These are phyloP conservation scores for Prietella phreatophila DNA, from an alignment of 2,113 vertebrate genomes.

Conservation along the genomic window DNA sequence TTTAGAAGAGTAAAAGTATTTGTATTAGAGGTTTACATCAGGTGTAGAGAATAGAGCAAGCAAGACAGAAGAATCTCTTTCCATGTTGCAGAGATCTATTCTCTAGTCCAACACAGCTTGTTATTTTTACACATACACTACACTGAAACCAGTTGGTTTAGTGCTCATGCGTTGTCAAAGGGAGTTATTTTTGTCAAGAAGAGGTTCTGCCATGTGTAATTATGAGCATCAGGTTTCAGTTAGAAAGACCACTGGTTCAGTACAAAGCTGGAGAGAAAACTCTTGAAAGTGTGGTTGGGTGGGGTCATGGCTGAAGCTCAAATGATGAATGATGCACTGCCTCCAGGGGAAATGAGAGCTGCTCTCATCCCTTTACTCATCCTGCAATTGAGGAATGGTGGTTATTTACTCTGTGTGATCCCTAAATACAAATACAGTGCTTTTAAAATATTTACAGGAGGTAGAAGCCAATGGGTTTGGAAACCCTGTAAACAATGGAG, in stretches of 20 bases:
- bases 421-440: neutral
- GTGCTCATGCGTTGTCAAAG: slow-evolving; percentile 26
- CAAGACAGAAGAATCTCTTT: neutral
- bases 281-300: slow-evolving; percentile 66
- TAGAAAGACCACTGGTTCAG: slow-evolving; percentile 67
- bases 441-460: slow-evolving; percentile 15
- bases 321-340: slow-evolving; percentile 46
- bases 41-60: neutral
- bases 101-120: neutral
- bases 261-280: slow-evolving; percentile 60
- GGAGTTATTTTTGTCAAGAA: slow-evolving; percentile 51
- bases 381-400: neutral
- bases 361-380: slow-evolving; percentile 1
- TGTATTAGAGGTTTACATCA: neutral
- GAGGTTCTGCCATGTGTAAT: slow-evolving; percentile 58
- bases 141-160: slow-evolving; percentile 29
- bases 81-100: neutral
- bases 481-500: neutral
- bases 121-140: slow-evolving; percentile 19
- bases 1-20: neutral
- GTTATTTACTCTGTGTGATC: neutral
- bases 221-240: slow-evolving; percentile 70
- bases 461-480: neutral
- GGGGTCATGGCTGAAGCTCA: slow-evolving; percentile 47
- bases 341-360: slow-evolving; percentile 28